Evolutionary conservation across 2,113 vertebrate species (phyloP), one percentile per base, ranked within the genome.

Genomic region (Onychorhynchus coronatus): DNA sequence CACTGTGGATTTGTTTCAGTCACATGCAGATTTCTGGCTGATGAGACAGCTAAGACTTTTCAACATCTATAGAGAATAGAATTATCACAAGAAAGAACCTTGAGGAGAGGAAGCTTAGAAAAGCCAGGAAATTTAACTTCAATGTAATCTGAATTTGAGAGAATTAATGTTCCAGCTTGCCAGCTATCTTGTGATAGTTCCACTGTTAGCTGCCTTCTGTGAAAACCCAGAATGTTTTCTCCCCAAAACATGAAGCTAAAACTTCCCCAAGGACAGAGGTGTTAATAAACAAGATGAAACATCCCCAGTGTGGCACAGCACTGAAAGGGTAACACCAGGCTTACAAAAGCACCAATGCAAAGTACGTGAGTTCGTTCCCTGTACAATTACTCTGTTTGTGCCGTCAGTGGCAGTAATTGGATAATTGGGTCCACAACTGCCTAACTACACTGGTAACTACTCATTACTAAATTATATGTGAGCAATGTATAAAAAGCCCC

Each of bases 401-500:
- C 80, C 6, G 17, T 55, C 85, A 86, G 30, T 84, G 71, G 61
- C 90, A 66, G 85, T 93, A 92, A 97, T 90, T 94, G 93, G 93
- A 88, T 94, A 96, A 96, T 71, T 96, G 30, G 68, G 93, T 88
- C 78, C 93, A 94, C 82, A 80, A 94, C 85, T 91, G 93, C 79
- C 82, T 93, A 35, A 83, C 78, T 93, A 42, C 88, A 49, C 74
- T 0, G 3, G 42, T 88, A 93, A 94, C 90, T 93, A 68, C 75
- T 94, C 93, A 95, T 96, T 94, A 91, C 79, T 74, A 88, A 94
- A 96, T 95, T 95, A 84, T 77, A 96, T 76, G 79, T 93, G 82
- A 95, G 92, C 63, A 67, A 74, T 33, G 39, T 70, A 93, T 66
- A 88, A 91, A 93, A 93, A 95, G 33, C 37, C 12, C 37, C 39